Evolutionary conservation across 2,888 invertebrate genomes (phyloP), one percentile per base, ranked within the genome.

Genomic region (Limnephilus lunatus): DNA sequence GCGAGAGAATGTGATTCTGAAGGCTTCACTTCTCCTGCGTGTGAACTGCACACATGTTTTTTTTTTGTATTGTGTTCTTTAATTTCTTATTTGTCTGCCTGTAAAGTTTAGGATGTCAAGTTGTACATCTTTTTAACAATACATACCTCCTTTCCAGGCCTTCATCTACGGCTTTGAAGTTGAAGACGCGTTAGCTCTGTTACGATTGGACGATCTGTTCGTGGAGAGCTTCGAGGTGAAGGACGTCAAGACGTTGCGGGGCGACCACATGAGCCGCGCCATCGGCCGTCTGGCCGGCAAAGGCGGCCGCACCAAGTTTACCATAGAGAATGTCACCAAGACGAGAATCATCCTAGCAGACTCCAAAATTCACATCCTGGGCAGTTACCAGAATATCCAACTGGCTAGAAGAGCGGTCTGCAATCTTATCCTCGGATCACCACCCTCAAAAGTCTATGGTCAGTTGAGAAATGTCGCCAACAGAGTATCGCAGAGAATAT

Each of bases 291-390:
- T 99, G 81, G 99, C 99, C 2, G 99, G 99, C 1, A 99, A 99
- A 96, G 98, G 99, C 35, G 99, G 99, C 39, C 97, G 99, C 93
- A 99, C 99, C 1, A 99, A 99, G 95, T 99, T 98, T 95, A 99
- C 99, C 0, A 99, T 99, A 94, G 99, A 99, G 96, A 99, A 99
- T 95, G 99, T 98, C 0, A 99, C 99, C 0, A 99, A 99, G 96
- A 99, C 99, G 0, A 97, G 99, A 95, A 99, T 99, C 94, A 99
- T 99, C 39, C 96, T 99, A 93, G 99, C 99, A 32, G 99, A 99
- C 95, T 97, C 98, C 35, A 99, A 99, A 96, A 98, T 99, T 94
- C 99, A 99, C 95, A 98, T 99, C 94, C 96, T 99, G 93, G 99
- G 99, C 86, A 99, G 99, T 94, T 99, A 98, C 95, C 99, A 99